Percentiles rank a stretch among this genome's conserved stretches.
Evolutionary conservation across 2,113 vertebrate genomes (phyloP).

Genomic region (Percina caprodes): DNA sequence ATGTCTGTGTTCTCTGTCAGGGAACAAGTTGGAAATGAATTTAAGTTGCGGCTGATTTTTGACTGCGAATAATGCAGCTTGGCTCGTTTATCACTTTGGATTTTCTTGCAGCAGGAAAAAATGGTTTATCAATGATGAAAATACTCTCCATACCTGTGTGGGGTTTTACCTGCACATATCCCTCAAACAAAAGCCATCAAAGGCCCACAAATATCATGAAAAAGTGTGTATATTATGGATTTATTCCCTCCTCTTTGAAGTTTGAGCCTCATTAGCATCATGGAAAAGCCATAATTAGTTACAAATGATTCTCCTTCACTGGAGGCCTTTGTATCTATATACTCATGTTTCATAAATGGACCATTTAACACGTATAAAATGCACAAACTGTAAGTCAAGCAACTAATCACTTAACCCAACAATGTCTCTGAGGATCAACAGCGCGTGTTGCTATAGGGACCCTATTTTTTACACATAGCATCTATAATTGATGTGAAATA

Average conservation of each 20-base stretch:
- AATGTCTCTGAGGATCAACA: slow-evolving; percentile 60
- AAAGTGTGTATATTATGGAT: slow-evolving; percentile 17
- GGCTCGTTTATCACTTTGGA: slow-evolving; percentile 52
- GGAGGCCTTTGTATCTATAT: slow-evolving; percentile 19
- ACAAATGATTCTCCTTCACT: slow-evolving; percentile 33
- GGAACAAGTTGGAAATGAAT: slow-evolving; percentile 60
- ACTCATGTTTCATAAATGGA: slow-evolving; percentile 56
- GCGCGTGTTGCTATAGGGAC: slow-evolving; percentile 67
- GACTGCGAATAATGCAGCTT: slow-evolving; percentile 6
- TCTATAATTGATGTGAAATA: slow-evolving; percentile 77
- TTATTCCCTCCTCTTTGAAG: slow-evolving; percentile 21
- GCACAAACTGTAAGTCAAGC: slow-evolving; percentile 56
- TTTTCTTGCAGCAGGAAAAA: slow-evolving; percentile 33
- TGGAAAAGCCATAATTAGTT: slow-evolving; percentile 35
- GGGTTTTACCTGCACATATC: slow-evolving; percentile 32
- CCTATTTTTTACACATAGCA: slow-evolving; percentile 65
- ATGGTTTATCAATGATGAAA: slow-evolving; percentile 59
- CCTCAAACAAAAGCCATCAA: neutral
- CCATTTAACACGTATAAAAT: slow-evolving; percentile 57
- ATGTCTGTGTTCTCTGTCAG: slow-evolving; percentile 55
- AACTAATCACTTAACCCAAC: slow-evolving; percentile 71
- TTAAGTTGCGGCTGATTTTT: slow-evolving; percentile 48
- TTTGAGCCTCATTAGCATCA: slow-evolving; percentile 37
- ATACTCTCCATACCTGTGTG: slow-evolving; percentile 42
- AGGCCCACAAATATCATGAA: neutral